Conservation (phyloP, 2,797 vertebrate genomes). For the Malurus splendens region DNA sequence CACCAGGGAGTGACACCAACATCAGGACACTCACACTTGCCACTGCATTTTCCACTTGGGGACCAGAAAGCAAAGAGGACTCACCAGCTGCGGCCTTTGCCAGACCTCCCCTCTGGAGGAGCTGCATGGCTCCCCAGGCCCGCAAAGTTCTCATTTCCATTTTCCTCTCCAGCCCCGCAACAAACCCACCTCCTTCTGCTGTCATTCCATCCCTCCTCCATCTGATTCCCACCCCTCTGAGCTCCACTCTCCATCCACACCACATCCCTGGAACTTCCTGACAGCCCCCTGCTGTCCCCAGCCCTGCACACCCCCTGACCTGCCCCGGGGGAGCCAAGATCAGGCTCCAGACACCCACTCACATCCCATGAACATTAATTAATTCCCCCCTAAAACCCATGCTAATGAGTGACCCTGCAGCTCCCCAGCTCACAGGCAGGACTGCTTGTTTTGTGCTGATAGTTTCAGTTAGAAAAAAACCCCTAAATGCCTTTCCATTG, state of each 20-base stretch:
- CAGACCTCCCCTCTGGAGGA: neutral
- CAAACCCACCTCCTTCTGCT: neutral
- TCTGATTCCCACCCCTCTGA: neutral
- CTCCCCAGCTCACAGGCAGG: neutral
- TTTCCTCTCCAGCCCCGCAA: neutral
- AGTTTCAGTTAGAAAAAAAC: neutral
- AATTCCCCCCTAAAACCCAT: neutral
- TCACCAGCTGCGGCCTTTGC: accelerated
- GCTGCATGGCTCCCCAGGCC: accelerated
- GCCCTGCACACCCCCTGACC: neutral
- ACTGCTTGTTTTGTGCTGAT: neutral
- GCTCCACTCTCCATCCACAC: neutral
- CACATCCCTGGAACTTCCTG: neutral
- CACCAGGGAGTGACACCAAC: neutral
- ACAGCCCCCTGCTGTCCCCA: neutral
- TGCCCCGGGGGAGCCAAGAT: neutral
- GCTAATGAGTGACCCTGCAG: neutral
- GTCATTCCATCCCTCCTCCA: neutral
- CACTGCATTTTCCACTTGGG: neutral
- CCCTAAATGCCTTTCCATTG: neutral
- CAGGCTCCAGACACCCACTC: neutral
- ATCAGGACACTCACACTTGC: neutral
- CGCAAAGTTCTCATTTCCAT: neutral
- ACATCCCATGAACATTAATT: neutral
- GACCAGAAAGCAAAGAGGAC: neutral